phyloP scores from a whole-genome alignment of 2,888 invertebrate genomes.

The Amblyteles armatorius region DNA sequence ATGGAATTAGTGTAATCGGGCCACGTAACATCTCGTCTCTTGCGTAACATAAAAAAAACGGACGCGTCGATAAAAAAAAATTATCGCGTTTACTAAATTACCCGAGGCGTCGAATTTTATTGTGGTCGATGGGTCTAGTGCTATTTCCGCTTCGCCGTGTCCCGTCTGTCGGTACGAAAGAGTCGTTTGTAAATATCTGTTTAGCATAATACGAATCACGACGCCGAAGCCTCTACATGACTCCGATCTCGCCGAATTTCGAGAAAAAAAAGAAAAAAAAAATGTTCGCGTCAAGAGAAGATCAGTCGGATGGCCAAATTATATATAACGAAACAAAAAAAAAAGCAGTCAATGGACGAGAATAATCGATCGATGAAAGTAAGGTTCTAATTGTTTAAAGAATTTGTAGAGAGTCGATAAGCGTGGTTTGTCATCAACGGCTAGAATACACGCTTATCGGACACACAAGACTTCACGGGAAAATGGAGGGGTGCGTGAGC shows the following conservation, averaged over 20 bases:
- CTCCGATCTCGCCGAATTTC: slow-evolving; percentile 59
- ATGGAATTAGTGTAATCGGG: slow-evolving; percentile 51
- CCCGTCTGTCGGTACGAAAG: slow-evolving; percentile 44
- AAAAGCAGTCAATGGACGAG: slow-evolving; percentile 59
- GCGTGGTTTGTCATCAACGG: not conserved
- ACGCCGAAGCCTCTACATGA: slow-evolving; percentile 45
- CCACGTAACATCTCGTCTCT: slow-evolving; percentile 17
- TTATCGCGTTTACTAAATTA: slow-evolving; percentile 4
- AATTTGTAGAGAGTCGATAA: slow-evolving; percentile 54
- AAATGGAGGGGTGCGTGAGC: slow-evolving; percentile 34
- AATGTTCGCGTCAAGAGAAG: slow-evolving; percentile 9
- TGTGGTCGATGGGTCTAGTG: slow-evolving; percentile 48
- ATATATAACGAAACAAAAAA: slow-evolving; percentile 50
- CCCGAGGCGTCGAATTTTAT: slow-evolving; percentile 27
- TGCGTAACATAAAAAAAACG: slow-evolving; percentile 4
- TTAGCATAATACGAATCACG: slow-evolving; percentile 42
- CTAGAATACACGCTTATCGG: slow-evolving; percentile 43
- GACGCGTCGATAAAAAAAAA: not conserved
- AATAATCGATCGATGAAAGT: slow-evolving; percentile 66
- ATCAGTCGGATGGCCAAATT: slow-evolving; percentile 49
- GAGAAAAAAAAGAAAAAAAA: slow-evolving; percentile 7
- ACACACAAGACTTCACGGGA: slow-evolving; percentile 52
- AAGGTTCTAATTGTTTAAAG: slow-evolving; percentile 63
- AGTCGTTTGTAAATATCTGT: slow-evolving; percentile 63
- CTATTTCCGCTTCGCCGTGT: slow-evolving; percentile 58